Base-by-base conservation (phyloP, 2,888 invertebrate genomes). In the Phorcus lineatus region DNA sequence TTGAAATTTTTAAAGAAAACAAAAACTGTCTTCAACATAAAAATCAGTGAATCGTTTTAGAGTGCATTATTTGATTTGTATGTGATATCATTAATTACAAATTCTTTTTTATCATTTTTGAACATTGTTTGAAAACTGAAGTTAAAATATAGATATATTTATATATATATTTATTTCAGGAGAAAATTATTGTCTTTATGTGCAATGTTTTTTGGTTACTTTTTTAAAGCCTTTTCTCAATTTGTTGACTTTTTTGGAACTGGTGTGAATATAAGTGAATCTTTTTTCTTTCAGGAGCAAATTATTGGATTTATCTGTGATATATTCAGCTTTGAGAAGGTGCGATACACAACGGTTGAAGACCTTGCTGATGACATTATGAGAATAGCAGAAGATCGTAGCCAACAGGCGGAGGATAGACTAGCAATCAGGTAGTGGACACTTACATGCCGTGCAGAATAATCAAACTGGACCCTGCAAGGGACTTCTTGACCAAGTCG, bases 251-350 rank as follows among this genome's bases (percentile, higher is more conserved):
- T 4, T 57, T 24, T 24, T 1, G 13, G n/a, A 57, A 57, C 19
- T 24, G 57, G n/a, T n/a, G n/a, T 16, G 13, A 67, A 6, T 24
- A 28, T 11, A 28, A 28, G 3, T 4, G 67, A 78, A 62, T 74
- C 77, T 79, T 81, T 62, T 57, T 40, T 84, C 77, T 93, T 93
- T 53, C 93, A 97, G 94, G 96, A 97, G 82, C 97, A 98, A 93
- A 96, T 98, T 17, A 95, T 97, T 82, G 96, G 96, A 22, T 98
- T 98, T 92, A 95, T 99, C 82, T 94, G 95, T 75, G 98, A 99
- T 92, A 95, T 98, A 89, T 99, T 99, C 94, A 97, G 96, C 94
- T 98, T 98, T 93, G 96, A 97, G 87, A 96, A 96, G 93, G 96
- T 96, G 86, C 95, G 96, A 55, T 99, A 97, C 93, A 97, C 97